A percentile compares a stretch with the other conserved stretches of the same genome.
These are phyloP conservation scores for Heliconius hermathena DNA, from an alignment of 1,140 invertebrate species.

Conservation along the genomic window DNA sequence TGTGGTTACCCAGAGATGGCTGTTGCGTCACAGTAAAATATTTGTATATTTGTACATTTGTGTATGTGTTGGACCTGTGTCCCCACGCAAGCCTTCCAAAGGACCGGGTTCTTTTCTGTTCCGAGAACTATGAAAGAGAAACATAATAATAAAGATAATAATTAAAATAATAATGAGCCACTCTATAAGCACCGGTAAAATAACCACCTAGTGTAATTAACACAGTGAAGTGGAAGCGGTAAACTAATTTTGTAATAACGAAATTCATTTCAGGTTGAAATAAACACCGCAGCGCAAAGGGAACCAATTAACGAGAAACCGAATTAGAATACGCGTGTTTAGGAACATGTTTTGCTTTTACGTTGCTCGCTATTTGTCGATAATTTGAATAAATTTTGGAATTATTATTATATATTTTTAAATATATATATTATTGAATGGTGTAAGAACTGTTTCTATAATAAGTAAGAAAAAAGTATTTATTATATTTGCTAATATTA, in stretches of 20 bases:
- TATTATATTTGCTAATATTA: too few species aligned
- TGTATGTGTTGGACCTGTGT: too few species aligned
- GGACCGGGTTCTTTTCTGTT: too few species aligned
- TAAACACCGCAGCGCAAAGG: slow-evolving; percentile 31
- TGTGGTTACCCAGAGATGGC: too few species aligned
- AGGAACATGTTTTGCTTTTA: slow-evolving; percentile 10
- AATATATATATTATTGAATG: too few species aligned
- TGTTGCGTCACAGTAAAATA: too few species aligned
- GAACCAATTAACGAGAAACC: slow-evolving; percentile 36
- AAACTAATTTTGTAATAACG: slow-evolving; percentile 46
- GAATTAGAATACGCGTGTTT: slow-evolving; percentile 31
- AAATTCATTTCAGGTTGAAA: slow-evolving; percentile 42
- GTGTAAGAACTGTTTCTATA: too few species aligned
- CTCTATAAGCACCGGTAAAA: slow-evolving; percentile 17
- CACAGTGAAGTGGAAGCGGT: slow-evolving; percentile 39
- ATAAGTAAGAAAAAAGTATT: too few species aligned
- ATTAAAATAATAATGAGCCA: slow-evolving; percentile 3
- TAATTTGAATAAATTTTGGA: background rate
- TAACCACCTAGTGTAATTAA: slow-evolving; percentile 47
- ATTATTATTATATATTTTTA: background rate
- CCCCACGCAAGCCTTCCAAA: too few species aligned
- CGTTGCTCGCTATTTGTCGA: slow-evolving; percentile 16
- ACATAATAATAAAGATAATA: background rate
- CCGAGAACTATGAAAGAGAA: too few species aligned
- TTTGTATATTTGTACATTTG: too few species aligned